Evolutionary conservation across 2,888 invertebrate genomes (phyloP).

Genomic region (Terebella lapidaria): DNA sequence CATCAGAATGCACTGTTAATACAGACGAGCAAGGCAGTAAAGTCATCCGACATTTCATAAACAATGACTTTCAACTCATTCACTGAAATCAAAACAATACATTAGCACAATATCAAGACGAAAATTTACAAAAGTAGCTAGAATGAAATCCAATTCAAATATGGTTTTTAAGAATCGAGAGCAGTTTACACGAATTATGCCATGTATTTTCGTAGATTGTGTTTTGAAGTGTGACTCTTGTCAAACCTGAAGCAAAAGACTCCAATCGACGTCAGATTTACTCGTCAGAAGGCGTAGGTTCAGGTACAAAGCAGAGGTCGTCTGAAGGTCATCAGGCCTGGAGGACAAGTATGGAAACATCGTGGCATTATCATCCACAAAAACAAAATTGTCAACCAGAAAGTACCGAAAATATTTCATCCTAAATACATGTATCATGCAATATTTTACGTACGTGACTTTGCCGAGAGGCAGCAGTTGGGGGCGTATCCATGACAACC

Average conservation of each 20-base stretch:
- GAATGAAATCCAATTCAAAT: no score
- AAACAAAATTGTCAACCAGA: background rate
- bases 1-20: conserved; percentile 44
- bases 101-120: no score
- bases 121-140: no score
- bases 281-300: conserved; percentile 38
- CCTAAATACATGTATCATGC: background rate
- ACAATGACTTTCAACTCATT: no score
- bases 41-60: background rate
- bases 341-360: background rate
- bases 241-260: conserved; percentile 43
- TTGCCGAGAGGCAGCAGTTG: conserved; percentile 30
- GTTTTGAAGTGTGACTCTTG: no score
- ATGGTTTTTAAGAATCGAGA: no score
- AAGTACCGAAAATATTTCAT: no score
- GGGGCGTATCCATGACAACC: conserved; percentile 47
- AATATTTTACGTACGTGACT: conserved; percentile 16
- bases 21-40: background rate
- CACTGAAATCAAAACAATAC: no score
- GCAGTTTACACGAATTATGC: no score
- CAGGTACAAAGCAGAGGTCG: conserved; percentile 43
- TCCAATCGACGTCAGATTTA: conserved; percentile 35
- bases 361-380: no score
- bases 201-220: no score
- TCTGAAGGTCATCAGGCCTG: conserved; percentile 38